A percentile compares a stretch with the other conserved stretches of the same genome.
Evolutionary conservation across 2,888 invertebrate species (phyloP).

Genomic region (Leptinotarsa haldemani): DNA sequence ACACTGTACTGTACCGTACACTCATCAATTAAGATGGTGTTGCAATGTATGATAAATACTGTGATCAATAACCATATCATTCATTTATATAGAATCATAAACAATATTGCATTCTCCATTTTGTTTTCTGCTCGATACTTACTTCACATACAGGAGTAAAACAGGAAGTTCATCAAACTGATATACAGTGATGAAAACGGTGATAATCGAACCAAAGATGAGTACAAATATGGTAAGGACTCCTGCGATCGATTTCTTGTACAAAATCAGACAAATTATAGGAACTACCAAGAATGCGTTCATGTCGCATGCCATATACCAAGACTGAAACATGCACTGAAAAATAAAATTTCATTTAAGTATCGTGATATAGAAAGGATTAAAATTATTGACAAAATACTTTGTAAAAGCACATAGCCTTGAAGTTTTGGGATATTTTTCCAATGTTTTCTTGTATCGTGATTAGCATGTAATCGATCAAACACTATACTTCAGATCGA

Average conservation of each 20-base stretch:
- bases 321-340: slow-evolving; percentile 70
- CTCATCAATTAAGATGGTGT: no score
- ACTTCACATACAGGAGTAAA: slow-evolving; percentile 57
- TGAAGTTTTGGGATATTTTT: no score
- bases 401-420: no score
- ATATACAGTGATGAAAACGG: slow-evolving; percentile 55
- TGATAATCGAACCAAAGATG: slow-evolving; percentile 50
- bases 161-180: slow-evolving; percentile 56
- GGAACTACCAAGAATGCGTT: slow-evolving; percentile 55
- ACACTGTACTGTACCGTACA: no score
- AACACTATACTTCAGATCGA: no score
- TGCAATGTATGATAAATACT: no score
- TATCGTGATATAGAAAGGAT: no score
- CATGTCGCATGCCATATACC: slow-evolving; percentile 64
- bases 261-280: slow-evolving; percentile 52
- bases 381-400: background rate
- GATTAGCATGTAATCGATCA: no score
- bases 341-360: slow-evolving; percentile 28
- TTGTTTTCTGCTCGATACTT: slow-evolving; percentile 37
- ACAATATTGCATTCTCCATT: no score
- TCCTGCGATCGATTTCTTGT: slow-evolving; percentile 54
- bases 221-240: slow-evolving; percentile 45
- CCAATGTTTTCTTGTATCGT: no score
- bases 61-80: no score
- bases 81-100: no score